Base-by-base conservation (phyloP, 1,140 invertebrate species). In the Drosophila saltans region DNA sequence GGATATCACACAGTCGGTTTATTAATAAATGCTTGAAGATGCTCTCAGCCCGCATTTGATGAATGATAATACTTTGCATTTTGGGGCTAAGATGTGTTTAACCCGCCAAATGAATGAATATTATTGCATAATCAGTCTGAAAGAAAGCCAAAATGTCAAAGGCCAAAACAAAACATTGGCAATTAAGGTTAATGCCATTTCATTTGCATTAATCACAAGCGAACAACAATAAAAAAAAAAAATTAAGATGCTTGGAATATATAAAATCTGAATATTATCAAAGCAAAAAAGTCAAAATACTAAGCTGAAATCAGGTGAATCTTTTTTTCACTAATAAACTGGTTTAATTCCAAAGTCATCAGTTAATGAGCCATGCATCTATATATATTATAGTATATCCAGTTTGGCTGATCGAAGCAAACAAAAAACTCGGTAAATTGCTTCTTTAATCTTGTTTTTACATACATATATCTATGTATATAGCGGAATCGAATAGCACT, bases 121-220 rank as follows among this genome's bases (percentile, higher is more conserved):
- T 16, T 16, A 21, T 52, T 52, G 45, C 45, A 52, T 52, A 52
- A 52, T 52, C 45, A 10, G 10, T 41, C 40, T 41, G n/a, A 52
- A 52, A 52, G 45, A 52, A 52, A 52, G 45, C 45, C 8, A 4
- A 52, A 52, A 52, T 52, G 45, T 52, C 45, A 52, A 52, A 52
- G 45, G 45, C 21, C 45, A 26, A 52, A 52, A 52, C 21, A 26
- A 3, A 40, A 36, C 33, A 36, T 52, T 26, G 45, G 21, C 45
- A 52, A 52, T 52, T 52, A 52, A 26, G 45, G 45, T 52, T 52
- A 52, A 52, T 52, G 45, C 45, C 45, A 52, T 21, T 52, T 52
- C 21, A 52, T 52, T 52, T 52, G 45, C 21, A 52, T 26, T 52
- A 26, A 52, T 9, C 16, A 52, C 9, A 30, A 30, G 1, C 39